Base-by-base conservation (phyloP, 2,888 invertebrate species). In the Steinernema scapterisci region DNA sequence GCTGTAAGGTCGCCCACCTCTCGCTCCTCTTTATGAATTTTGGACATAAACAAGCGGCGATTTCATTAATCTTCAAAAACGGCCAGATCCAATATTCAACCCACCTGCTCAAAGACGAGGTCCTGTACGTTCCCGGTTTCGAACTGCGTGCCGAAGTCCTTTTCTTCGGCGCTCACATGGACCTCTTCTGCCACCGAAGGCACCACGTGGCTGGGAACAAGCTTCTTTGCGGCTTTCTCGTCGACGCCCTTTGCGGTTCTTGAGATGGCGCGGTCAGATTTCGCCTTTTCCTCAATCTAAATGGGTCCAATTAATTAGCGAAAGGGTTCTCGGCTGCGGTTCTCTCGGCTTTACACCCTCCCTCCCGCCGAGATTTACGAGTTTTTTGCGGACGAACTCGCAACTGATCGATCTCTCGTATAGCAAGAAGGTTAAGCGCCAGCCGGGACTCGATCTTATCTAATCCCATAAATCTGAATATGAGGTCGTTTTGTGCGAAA, bases 161-260 rank as follows among this genome's bases (percentile, higher is more conserved):
- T 21, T 16, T 63, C 63, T 31, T 63, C 63, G 63, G 31, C 63
- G 63, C 27, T 25, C 27, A 31, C 31, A 27, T 63, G 63, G 31
- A 31, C 31, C 3, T 31, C 63, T 2, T 63, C 63, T 1, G 27
- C 31, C 27, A 31, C 31, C 27, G 63, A 63, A 25, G 63, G 63
- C 25, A 16, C 38, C 31, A 63, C 63, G 63, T 63, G 63, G 19
- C 63, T 63, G 11, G 27, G 63, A 13, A 31, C 16, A 3, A 63
- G 31, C 63, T 31, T 63, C 31, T 31, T 63, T 9, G 63, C 27
- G 5, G 63, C 63, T 16, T 63, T 63, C 63, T 63, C 63, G 31
- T 63, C 63, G 63, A 63, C 63, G 63, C 63, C 63, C 63, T 63
- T 63, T 9, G 63, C 63, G 16, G 63, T 63, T 27, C 63, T 9